A percentile compares a stretch with the other conserved stretches of the same genome.
These are phyloP conservation scores for Malurus leucopterus DNA, from an alignment of 2,797 vertebrate genomes.

Conservation along the genomic window DNA sequence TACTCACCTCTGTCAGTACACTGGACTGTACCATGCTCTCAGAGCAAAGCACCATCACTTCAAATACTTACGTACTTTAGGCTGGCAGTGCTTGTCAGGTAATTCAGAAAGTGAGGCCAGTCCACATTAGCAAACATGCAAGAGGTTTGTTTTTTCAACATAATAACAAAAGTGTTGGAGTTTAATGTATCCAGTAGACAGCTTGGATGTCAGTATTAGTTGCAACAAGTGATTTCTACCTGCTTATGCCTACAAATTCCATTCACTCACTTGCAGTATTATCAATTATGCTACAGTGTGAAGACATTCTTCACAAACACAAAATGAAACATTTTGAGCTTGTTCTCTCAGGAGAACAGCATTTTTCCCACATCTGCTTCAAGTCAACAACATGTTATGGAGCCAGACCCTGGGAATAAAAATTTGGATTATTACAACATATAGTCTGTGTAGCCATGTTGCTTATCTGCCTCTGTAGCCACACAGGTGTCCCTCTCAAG, in stretches of 20 bases:
- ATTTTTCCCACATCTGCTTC: background rate
- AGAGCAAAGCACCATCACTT: background rate
- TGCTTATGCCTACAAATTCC: background rate
- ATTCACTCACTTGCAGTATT: background rate
- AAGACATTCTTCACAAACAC: background rate
- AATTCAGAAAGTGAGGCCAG: background rate
- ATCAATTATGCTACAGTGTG: background rate
- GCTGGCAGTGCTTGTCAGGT: background rate
- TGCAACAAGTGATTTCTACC: background rate
- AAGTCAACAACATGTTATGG: background rate
- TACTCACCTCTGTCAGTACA: background rate
- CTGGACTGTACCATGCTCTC: background rate
- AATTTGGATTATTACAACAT: background rate
- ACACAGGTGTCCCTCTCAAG: background rate
- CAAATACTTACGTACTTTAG: background rate
- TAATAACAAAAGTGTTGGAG: background rate
- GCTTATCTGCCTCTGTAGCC: background rate
- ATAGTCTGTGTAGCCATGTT: background rate
- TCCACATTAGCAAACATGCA: background rate
- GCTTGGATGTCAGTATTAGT: background rate
- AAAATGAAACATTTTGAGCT: background rate
- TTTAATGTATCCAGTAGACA: background rate
- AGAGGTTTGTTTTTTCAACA: background rate
- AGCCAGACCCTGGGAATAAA: background rate
- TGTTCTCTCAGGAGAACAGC: background rate